These are phyloP conservation scores for Gastrophysa polygoni DNA, from an alignment of 2,888 invertebrate species.

Conservation along the genomic window DNA sequence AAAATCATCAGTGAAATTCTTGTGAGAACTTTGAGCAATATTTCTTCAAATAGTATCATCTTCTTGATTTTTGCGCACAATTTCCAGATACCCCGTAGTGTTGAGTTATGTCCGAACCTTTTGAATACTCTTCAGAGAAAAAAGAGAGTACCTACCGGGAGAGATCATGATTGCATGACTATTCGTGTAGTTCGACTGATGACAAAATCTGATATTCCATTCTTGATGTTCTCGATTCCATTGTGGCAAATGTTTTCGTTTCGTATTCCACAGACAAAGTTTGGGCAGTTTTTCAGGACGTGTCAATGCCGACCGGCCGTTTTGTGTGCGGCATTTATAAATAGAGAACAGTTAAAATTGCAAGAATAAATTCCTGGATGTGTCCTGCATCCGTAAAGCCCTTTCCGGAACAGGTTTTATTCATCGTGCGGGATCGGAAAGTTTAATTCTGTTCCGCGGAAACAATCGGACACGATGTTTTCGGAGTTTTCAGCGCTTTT, in stretches of 20 bases:
- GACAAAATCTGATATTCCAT: not conserved
- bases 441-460: slow-evolving; percentile 26
- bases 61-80: too few species aligned
- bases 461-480: slow-evolving; percentile 20
- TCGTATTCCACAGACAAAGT: not conserved
- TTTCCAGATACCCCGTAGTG: too few species aligned
- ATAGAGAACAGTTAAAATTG: slow-evolving; percentile 29
- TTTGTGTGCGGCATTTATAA: slow-evolving; percentile 23
- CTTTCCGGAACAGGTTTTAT: slow-evolving; percentile 22
- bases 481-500: slow-evolving; percentile 1
- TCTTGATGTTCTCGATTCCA: not conserved
- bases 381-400: slow-evolving; percentile 30
- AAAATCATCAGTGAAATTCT: too few species aligned
- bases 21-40: too few species aligned
- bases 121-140: too few species aligned
- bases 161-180: too few species aligned
- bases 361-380: slow-evolving; percentile 26
- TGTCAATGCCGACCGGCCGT: slow-evolving; percentile 21
- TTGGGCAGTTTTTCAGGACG: slow-evolving; percentile 16
- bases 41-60: too few species aligned
- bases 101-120: too few species aligned
- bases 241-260: not conserved
- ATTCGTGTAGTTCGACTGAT: too few species aligned
- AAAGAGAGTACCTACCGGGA: too few species aligned
- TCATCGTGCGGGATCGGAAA: slow-evolving; percentile 26